Evolutionary conservation across 92 coral and sea anemone genomes (phyloP).

Genomic region (Umimayanthus chanpuru): DNA sequence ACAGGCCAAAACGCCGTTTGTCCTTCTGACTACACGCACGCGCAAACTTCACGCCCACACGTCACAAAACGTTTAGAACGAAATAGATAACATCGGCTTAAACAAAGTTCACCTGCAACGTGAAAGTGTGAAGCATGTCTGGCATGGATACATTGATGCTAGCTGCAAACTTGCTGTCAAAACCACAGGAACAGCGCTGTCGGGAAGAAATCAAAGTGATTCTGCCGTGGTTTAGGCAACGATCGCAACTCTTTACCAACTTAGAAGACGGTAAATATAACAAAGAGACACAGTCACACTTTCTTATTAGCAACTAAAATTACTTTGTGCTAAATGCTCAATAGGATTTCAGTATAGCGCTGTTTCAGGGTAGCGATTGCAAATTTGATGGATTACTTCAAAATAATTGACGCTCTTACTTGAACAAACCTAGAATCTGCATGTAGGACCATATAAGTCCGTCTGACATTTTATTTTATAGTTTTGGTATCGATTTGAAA

Average conservation of each 20-base stretch:
- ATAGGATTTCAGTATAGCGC: no score
- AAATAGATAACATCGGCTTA: not conserved
- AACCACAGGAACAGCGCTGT: conserved; percentile 37
- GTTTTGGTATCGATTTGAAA: no score
- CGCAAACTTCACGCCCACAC: not conserved
- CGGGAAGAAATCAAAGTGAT: conserved; percentile 22
- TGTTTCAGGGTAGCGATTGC: no score
- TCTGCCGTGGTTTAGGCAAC: conserved; percentile 39
- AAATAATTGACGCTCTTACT: no score
- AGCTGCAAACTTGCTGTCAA: conserved; percentile 27
- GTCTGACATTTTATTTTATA: no score
- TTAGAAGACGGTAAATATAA: conserved; percentile 37
- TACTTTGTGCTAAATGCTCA: no score
- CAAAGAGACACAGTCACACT: not conserved
- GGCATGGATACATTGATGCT: conserved; percentile 8
- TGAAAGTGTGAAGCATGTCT: not conserved
- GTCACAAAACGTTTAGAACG: not conserved
- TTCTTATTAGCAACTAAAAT: no score
- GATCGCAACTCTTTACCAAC: conserved; percentile 39
- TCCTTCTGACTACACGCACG: not conserved
- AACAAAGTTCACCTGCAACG: not conserved
- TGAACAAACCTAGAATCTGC: no score
- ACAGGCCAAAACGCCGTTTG: not conserved
- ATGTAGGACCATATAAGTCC: no score
- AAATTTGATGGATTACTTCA: no score